phyloP scores from a whole-genome alignment of 2,113 vertebrate genomes.

The Steatornis caripensis region DNA sequence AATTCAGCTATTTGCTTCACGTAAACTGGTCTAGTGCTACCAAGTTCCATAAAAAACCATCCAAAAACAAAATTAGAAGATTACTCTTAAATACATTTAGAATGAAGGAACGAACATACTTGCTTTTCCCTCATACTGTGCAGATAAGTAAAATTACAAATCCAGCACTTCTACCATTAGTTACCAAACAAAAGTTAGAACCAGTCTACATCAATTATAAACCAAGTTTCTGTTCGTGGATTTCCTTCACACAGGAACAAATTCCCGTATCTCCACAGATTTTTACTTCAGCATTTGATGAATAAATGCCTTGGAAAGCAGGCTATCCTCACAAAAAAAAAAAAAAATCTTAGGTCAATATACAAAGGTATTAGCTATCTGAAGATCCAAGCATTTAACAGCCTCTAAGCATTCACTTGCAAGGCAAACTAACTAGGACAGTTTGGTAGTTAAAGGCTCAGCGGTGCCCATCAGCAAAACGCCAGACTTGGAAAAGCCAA shows the following conservation, averaged over 20 bases:
- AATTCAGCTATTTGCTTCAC: neutral
- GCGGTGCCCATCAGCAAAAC: neutral
- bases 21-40: neutral
- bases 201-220: neutral
- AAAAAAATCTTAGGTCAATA: neutral
- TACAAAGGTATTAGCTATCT: neutral
- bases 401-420: neutral
- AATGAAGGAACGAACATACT: neutral
- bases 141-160: neutral
- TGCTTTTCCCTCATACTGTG: neutral
- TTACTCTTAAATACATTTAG: neutral
- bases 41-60: neutral
- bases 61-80: neutral
- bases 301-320: neutral
- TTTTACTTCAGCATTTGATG: neutral
- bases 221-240: neutral
- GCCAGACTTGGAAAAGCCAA: neutral
- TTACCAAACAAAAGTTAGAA: neutral
- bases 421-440: neutral
- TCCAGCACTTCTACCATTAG: neutral
- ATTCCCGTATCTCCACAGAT: neutral
- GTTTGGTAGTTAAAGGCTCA: fast-evolving
- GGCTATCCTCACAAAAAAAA: neutral
- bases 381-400: neutral
- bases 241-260: neutral